Evolutionary conservation across 2,113 vertebrate genomes (phyloP), one percentile per base, ranked within the genome.

Genomic region (Acanthisitta chloris): DNA sequence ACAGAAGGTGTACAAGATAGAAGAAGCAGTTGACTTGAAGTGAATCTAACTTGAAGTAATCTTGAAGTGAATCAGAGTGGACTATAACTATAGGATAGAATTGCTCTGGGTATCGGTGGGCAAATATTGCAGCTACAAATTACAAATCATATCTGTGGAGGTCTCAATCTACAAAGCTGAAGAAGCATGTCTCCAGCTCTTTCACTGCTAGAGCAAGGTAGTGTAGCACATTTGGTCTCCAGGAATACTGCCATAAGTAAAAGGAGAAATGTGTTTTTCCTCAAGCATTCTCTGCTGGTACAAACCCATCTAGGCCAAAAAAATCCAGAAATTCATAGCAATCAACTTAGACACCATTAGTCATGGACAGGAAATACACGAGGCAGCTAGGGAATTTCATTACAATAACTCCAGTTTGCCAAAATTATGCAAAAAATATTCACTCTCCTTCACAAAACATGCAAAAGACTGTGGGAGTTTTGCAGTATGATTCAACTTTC

Each of bases 51-150:
- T n/a, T n/a, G n/a, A n/a, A n/a, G n/a, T n/a, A n/a, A n/a, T n/a
- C n/a, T n/a, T n/a, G n/a, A n/a, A n/a, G n/a, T n/a, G 88, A 94
- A 34, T 51, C 49, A 81, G 64, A 70, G 34, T 23, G 86, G 26
- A 58, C 40, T 71, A 14, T 38, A 81, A 54, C 38, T 69, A 19
- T 49, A 34, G n/a, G 29, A 48, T 3, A 1, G 40, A 86, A 81
- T 67, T 92, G 13, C 62, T 69, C 16, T 26, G 12, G 25, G 42
- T 87, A 81, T 78, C 62, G 34, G 19, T 85, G 40, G 31, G 61
- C 82, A 73, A 92, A 89, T 23, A 82, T 8, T 79, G 14, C 52
- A 82, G 29, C 64, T 74, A 76, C 91, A 71, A 92, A 91, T 95
- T 95, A 61, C 71, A 89, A 90, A 72, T 69, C 69, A 69, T 79